Base-by-base conservation (phyloP, 2,888 invertebrate genomes). In the Mythimna ferrago region DNA sequence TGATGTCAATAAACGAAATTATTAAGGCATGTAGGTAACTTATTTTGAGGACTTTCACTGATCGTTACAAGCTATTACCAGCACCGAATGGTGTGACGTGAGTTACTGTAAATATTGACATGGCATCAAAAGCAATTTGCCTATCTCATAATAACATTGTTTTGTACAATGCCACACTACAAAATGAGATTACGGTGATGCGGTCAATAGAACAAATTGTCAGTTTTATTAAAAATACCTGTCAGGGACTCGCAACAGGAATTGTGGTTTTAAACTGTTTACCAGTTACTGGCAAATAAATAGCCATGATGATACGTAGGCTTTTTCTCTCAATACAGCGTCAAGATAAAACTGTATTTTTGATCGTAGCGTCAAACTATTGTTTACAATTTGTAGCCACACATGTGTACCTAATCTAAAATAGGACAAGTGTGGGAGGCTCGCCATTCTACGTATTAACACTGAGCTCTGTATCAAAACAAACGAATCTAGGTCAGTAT, bases 351-450 rank as follows among this genome's bases (percentile, higher is more conserved):
- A 70, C 21, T 19, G 54, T 63, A 32, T 41, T 65, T 61, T 44
- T 62, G 60, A 65, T 63, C 14, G 58, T 62, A 76, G 69, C 68
- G 62, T 76, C 65, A 65, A 63, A 71, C 86, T 82, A 80, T 84
- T 90, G 91, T 90, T 91, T 90, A 90, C 89, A 85, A 88, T 80
- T 87, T 84, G 83, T 72, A 75, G 71, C 83, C 90, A 80, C 89
- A 94, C 93, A 93, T 93, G 94, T 92, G 92, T 83, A n/a, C n/a
- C n/a, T n/a, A 86, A 89, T 89, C 91, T 93, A 94, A 94, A 94
- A 94, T 94, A 85, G 94, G 91, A 92, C 93, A 93, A 91, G 89
- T 93, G 95, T 94, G 95, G 95, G 95, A 95, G 95, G 92, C 90
- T 87, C 84, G 81, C 80, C 81, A 87, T 84, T 84, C 85, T 87